These are phyloP conservation scores for Phymastichus coffea DNA, from an alignment of 1,140 invertebrate genomes.

Conservation along the genomic window DNA sequence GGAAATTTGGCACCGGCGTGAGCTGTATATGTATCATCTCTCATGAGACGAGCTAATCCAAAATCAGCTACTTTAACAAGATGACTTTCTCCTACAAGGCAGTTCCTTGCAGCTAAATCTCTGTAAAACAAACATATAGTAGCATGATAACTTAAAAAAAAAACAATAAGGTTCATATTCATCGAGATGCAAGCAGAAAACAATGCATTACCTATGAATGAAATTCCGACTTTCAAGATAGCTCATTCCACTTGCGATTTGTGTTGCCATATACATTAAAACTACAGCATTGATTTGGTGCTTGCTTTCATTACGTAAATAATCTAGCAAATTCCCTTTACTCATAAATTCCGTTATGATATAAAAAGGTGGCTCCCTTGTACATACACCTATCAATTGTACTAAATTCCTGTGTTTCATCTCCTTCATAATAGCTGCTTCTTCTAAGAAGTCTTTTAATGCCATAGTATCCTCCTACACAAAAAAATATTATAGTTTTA, in stretches of 20 bases:
- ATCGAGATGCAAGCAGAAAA: constrained; percentile 11
- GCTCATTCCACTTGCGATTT: constrained; percentile 98
- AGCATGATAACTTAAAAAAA: constrained; percentile 6
- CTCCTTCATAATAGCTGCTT: constrained; percentile 99
- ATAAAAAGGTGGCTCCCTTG: constrained; percentile 96
- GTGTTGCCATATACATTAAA: constrained; percentile 98
- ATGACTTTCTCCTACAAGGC: constrained; percentile 95
- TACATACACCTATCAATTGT: constrained; percentile 94
- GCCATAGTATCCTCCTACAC: constrained; percentile 96
- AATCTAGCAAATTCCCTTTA: constrained; percentile 95
- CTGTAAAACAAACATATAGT: constrained; percentile 63
- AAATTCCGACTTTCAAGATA: constrained; percentile 95
- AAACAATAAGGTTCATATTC: constrained; percentile 1
- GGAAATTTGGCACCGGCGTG: constrained; percentile 98
- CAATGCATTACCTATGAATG: constrained; percentile 89
- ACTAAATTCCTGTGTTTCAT: constrained; percentile 99
- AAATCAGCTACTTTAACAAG: constrained; percentile 97
- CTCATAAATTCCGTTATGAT: constrained; percentile 99
- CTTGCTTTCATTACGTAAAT: constrained; percentile 85
- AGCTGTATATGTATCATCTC: constrained; percentile 96
- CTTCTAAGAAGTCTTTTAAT: constrained; percentile 97
- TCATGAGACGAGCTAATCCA: constrained; percentile 94
- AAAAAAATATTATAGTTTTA: constrained; percentile 19
- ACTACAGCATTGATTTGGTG: constrained; percentile 92
- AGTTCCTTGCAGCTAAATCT: constrained; percentile 97